phyloP scores from a whole-genome alignment of 2,888 invertebrate genomes.

The Dasypolia templi region DNA sequence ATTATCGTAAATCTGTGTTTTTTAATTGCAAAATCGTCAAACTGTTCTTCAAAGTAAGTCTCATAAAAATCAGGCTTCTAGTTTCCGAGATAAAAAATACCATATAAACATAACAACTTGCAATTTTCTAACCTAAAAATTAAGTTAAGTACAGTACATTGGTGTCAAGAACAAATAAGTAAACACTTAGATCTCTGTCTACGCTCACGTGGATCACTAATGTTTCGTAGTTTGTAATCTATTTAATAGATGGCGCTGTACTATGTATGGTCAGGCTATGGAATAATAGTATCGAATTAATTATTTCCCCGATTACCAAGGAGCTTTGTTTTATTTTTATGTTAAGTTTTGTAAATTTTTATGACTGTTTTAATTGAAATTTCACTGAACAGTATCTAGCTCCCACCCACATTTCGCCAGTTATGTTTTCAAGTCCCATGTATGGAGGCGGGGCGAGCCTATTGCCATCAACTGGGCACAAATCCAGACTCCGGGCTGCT shows the following conservation, averaged over 20 bases:
- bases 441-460: too few relatives aligned
- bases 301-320: neutral
- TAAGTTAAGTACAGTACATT: slow-evolving; percentile 43
- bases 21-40: too few relatives aligned
- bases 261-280: neutral
- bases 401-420: too few relatives aligned
- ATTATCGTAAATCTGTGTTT: neutral
- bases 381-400: neutral
- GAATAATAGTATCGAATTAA: neutral
- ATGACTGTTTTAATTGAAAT: neutral
- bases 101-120: slow-evolving; percentile 50
- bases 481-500: too few relatives aligned
- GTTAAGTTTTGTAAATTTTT: neutral
- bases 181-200: slow-evolving; percentile 61
- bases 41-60: slow-evolving; percentile 13
- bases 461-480: too few relatives aligned
- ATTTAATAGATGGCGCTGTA: slow-evolving; percentile 76
- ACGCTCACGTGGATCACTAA: slow-evolving; percentile 56
- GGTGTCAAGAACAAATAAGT: slow-evolving; percentile 69
- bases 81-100: slow-evolving; percentile 25
- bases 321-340: neutral
- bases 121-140: slow-evolving; percentile 71
- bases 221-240: slow-evolving; percentile 62
- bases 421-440: too few relatives aligned
- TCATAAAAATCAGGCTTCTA: neutral